Evolutionary conservation across 2,888 invertebrate genomes (phyloP).

Genomic region (Dasysyrphus tricinctus): DNA sequence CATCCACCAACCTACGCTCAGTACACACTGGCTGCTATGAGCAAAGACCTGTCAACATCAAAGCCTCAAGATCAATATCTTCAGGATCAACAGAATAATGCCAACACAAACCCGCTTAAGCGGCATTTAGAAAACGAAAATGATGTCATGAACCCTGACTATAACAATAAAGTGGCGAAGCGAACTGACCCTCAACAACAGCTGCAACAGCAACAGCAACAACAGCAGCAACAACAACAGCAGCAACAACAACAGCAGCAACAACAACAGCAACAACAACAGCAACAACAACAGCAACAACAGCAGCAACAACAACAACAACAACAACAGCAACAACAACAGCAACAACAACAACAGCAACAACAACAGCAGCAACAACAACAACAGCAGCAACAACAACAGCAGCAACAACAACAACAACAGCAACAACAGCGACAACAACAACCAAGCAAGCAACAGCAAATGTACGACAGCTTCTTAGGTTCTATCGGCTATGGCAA

Average conservation of each 20-base stretch:
- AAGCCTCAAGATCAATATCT: constrained; percentile 64
- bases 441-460: constrained; percentile 79
- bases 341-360: constrained; percentile 76
- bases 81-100: constrained; percentile 61
- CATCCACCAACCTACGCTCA: constrained; percentile 67
- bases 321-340: constrained; percentile 79
- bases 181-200: constrained; percentile 77
- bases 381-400: constrained; percentile 73
- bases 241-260: constrained; percentile 77
- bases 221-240: constrained; percentile 76
- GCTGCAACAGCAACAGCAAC: constrained; percentile 77
- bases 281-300: constrained; percentile 79
- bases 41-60: constrained; percentile 56
- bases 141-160: constrained; percentile 78
- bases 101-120: constrained; percentile 78
- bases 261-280: constrained; percentile 79
- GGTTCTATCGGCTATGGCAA: constrained; percentile 82
- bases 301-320: constrained; percentile 78
- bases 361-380: constrained; percentile 76
- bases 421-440: constrained; percentile 65
- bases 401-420: constrained; percentile 70
- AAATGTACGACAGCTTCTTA: constrained; percentile 82
- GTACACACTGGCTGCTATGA: constrained; percentile 60
- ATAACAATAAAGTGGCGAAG: constrained; percentile 79
- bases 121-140: constrained; percentile 77